These are phyloP conservation scores for Ptilonorhynchus violaceus DNA, from an alignment of 2,113 vertebrate genomes.

Conservation along the genomic window DNA sequence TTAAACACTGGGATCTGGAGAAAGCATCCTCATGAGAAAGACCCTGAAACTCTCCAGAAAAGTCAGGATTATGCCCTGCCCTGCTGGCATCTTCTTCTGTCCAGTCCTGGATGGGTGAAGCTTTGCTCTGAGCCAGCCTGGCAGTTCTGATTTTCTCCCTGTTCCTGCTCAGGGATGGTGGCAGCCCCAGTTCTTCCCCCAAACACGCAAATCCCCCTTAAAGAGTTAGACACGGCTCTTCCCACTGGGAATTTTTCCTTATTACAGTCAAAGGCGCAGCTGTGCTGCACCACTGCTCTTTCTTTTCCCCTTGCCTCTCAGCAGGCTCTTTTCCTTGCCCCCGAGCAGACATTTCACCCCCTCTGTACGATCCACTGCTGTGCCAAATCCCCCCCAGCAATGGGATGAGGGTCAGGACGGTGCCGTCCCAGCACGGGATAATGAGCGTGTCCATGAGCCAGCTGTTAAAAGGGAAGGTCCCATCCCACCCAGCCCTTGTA, in stretches of 20 bases:
- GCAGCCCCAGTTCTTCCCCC: not conserved
- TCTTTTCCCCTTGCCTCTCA: not conserved
- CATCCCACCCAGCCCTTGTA: not conserved
- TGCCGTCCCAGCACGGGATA: not conserved
- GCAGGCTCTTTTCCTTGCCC: not conserved
- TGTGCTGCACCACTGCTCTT: not conserved
- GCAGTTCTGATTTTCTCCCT: not conserved
- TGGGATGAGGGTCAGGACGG: not conserved
- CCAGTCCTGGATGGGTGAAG: not conserved
- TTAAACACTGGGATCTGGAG: not conserved
- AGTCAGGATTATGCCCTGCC: not conserved
- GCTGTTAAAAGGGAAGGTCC: not conserved
- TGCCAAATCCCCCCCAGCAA: not conserved
- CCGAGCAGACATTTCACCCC: not conserved
- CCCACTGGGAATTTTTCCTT: not conserved
- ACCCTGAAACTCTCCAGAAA: not conserved
- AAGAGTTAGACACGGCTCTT: not conserved
- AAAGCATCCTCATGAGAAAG: not conserved
- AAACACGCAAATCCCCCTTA: not conserved
- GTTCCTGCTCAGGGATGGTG: not conserved
- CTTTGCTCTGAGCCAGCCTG: not conserved
- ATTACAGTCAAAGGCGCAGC: not conserved
- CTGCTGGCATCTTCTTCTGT: not conserved
- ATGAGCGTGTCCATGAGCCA: not conserved
- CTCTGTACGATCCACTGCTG: fast-evolving